Base-by-base conservation (phyloP, 2,113 vertebrate species). In the Xiphophorus maculatus region DNA sequence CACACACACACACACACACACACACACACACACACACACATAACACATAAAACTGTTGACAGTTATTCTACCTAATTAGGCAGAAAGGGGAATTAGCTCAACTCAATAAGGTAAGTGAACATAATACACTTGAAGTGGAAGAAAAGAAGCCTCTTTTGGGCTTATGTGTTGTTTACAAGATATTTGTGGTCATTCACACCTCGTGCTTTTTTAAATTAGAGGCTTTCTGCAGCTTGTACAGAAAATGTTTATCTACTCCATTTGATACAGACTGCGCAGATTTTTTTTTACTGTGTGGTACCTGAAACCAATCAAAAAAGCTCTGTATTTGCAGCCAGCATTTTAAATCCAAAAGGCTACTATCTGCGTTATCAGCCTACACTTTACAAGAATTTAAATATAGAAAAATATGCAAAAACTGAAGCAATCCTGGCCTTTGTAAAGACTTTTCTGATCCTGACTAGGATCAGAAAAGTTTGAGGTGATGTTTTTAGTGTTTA, bases 61-160 rank as follows among this genome's bases (percentile, higher is more conserved):
- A 67, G 66, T 63, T 84, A 30, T 74, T 85, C 33, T 74, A 48
- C 44, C 54, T 72, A 68, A 82, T 71, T 77, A 62, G 71, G 28
- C 28, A 73, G 61, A 48, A 73, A 63, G 63, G 9, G 42, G 54
- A 73, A 37, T 28, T 33, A 27, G 63, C 14, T 10, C 1, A 63
- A 82, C 70, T 74, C 7, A 7, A 61, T 48, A 61, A 5, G 3
- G 28, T 14, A 48, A 64, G 37, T 60, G 22, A 10, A 65, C 25
- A 17, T 33, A 8, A 27, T 73, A 33, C 28, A n/a, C 62, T 71
- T 63, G 17, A 69, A 61, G 22, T 14, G 30, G 27, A 27, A 12
- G 3, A 17, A 14, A 15, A n/a, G 19, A 15, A 62, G 37, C 19
- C 35, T 63, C 25, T 60, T 67, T 33, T 13, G 35, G 4, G 37